Percentiles rank a stretch among this genome's conserved stretches.
Evolutionary conservation across 2,888 invertebrate species (phyloP).

Genomic region (Ophonus ardosiacus): DNA sequence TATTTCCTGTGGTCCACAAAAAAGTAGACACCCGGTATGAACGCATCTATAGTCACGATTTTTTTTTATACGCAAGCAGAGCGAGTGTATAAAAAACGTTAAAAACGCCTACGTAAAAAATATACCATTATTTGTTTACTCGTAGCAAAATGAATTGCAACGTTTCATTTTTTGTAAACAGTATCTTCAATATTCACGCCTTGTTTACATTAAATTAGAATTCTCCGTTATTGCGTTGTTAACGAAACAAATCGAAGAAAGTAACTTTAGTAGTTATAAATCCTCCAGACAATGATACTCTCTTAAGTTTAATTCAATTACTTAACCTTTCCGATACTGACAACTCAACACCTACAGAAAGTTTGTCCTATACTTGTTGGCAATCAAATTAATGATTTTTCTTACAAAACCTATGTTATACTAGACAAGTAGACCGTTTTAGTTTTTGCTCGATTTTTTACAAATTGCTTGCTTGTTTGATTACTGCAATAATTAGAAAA

Average conservation of each 20-base stretch:
- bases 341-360: not conserved
- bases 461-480: not conserved
- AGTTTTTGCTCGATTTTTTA: not conserved
- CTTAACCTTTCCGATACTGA: not conserved
- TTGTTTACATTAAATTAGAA: not conserved
- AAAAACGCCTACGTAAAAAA: too few species aligned
- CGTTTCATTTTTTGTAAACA: too few species aligned
- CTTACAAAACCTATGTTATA: not conserved
- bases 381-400: not conserved
- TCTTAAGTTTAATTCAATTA: conserved; percentile 45
- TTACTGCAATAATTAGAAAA: not conserved
- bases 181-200: not conserved
- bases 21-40: too few species aligned
- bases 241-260: conserved; percentile 38
- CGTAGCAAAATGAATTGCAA: too few species aligned
- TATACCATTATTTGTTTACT: too few species aligned
- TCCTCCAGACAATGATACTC: conserved; percentile 37
- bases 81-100: too few species aligned
- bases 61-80: too few species aligned
- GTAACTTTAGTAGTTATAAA: conserved; percentile 36
- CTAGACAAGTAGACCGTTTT: not conserved
- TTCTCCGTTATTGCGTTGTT: conserved; percentile 15
- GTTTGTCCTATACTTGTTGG: not conserved
- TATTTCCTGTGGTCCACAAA: too few species aligned
- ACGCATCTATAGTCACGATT: too few species aligned